Evolutionary conservation across 1,140 invertebrate genomes (phyloP).

Genomic region (Bombus waltoni): DNA sequence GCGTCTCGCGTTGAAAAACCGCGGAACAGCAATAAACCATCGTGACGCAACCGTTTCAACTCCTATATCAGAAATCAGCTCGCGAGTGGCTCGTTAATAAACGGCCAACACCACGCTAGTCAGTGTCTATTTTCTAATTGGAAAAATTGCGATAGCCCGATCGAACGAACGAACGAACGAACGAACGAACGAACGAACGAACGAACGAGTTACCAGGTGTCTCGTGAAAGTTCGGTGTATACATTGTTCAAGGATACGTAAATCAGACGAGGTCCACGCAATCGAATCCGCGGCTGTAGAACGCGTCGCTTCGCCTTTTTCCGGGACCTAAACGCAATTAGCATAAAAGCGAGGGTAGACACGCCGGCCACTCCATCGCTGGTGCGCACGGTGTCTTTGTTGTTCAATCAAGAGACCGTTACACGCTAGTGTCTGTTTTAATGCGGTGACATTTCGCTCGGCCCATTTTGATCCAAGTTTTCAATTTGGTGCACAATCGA

Average conservation of each 20-base stretch:
- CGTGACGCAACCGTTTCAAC: conserved; percentile 27
- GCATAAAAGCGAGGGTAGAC: conserved; percentile 54
- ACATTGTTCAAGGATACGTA: conserved; percentile 61
- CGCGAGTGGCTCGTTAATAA: conserved; percentile 31
- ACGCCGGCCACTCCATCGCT: conserved; percentile 8
- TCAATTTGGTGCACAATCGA: conserved; percentile 21
- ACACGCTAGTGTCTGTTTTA: conserved; percentile 4
- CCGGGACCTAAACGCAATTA: conserved; percentile 49
- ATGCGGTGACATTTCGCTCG: background rate
- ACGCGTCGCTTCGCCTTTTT: conserved; percentile 60
- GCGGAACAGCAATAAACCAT: background rate
- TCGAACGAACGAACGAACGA: background rate
- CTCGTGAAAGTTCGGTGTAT: conserved; percentile 34
- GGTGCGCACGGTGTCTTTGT: conserved; percentile 8
- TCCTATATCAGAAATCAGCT: conserved; percentile 10
- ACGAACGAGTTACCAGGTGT: conserved; percentile 47
- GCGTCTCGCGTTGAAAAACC: conserved; percentile 9
- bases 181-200: conserved; percentile 7
- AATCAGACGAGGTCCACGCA: conserved; percentile 67
- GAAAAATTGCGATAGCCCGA: conserved; percentile 16
- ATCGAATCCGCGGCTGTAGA: conserved; percentile 57
- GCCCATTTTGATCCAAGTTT: background rate
- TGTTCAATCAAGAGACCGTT: conserved; percentile 17
- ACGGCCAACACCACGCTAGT: background rate
- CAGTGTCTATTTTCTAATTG: conserved; percentile 3